phyloP scores from a whole-genome alignment of 1,140 invertebrate genomes.

The Lasioglossum baleicum region DNA sequence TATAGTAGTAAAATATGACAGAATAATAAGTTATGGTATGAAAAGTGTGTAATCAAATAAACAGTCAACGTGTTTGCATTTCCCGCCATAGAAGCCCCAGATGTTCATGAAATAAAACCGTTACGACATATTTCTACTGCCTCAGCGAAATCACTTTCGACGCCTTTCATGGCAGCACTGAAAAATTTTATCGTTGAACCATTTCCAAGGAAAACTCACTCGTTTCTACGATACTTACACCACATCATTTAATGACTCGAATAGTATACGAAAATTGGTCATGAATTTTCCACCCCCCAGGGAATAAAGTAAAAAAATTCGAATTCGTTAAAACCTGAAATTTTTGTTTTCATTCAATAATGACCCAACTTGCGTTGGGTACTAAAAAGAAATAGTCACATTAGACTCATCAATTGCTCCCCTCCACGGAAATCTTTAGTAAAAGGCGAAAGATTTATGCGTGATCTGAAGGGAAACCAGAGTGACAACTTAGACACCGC shows the following conservation, averaged over 20 bases:
- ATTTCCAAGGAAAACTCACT: slow-evolving; percentile 12
- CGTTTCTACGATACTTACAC: slow-evolving; percentile 9
- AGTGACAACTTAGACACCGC: too few species aligned
- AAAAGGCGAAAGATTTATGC: too few species aligned
- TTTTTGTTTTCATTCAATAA: too few species aligned
- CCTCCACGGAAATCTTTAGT: too few species aligned
- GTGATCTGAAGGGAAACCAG: too few species aligned
- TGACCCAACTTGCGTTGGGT: too few species aligned
- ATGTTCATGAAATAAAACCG: slow-evolving; percentile 22
- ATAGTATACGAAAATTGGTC: not conserved
- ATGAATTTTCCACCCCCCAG: not conserved
- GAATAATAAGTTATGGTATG: not conserved
- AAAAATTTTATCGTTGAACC: slow-evolving; percentile 35
- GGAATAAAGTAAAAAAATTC: too few species aligned
- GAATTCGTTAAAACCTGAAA: too few species aligned
- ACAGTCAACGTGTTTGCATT: not conserved
- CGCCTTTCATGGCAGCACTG: slow-evolving; percentile 14
- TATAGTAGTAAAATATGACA: not conserved
- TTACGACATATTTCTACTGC: slow-evolving; percentile 13
- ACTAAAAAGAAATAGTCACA: too few species aligned
- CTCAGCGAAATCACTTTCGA: slow-evolving; percentile 19
- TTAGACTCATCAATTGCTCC: too few species aligned
- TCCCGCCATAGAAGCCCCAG: not conserved
- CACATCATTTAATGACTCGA: slow-evolving; percentile 5
- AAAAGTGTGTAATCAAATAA: not conserved